These are phyloP conservation scores for Rhynchomys soricoides DNA, from an alignment of 2,113 vertebrate genomes.

Conservation along the genomic window DNA sequence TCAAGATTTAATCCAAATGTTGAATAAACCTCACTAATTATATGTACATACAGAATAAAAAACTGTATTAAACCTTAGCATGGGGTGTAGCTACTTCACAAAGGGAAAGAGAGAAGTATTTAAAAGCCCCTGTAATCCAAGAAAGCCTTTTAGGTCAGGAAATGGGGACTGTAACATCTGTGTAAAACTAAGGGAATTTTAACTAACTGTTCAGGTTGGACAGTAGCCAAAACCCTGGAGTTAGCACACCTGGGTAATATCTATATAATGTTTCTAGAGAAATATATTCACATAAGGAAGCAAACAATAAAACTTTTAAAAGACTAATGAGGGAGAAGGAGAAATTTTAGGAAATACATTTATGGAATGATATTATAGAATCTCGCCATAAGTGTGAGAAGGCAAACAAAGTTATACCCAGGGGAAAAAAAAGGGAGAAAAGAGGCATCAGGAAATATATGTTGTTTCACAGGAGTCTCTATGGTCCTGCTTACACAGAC, in stretches of 20 bases:
- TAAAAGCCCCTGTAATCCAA: slow-evolving; percentile 77
- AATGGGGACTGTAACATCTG: slow-evolving; percentile 81
- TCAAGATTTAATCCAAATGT: slow-evolving; percentile 76
- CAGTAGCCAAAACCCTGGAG: slow-evolving; percentile 81
- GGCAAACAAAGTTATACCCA: neutral
- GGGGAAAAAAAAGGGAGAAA: neutral
- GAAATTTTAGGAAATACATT: slow-evolving; percentile 66
- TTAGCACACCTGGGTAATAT: slow-evolving; percentile 81
- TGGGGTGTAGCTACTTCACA: slow-evolving; percentile 58
- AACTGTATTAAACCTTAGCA: slow-evolving; percentile 65
- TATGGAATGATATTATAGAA: slow-evolving; percentile 12
- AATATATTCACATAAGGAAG: slow-evolving; percentile 71
- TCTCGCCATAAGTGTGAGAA: slow-evolving; percentile 33
- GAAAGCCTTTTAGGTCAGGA: slow-evolving; percentile 80
- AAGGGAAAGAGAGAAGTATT: slow-evolving; percentile 73
- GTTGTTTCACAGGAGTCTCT: neutral
- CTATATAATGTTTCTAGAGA: slow-evolving; percentile 75
- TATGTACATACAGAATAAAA: slow-evolving; percentile 47
- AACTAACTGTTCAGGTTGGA: slow-evolving; percentile 81
- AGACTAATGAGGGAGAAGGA: slow-evolving; percentile 62
- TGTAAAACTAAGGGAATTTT: slow-evolving; percentile 81
- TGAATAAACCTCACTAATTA: slow-evolving; percentile 73
- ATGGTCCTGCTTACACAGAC: neutral
- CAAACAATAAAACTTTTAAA: slow-evolving; percentile 75
- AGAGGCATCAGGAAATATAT: neutral